phyloP scores from a whole-genome alignment of 2,888 invertebrate species.

The Poecilobothrus nobilitatus region DNA sequence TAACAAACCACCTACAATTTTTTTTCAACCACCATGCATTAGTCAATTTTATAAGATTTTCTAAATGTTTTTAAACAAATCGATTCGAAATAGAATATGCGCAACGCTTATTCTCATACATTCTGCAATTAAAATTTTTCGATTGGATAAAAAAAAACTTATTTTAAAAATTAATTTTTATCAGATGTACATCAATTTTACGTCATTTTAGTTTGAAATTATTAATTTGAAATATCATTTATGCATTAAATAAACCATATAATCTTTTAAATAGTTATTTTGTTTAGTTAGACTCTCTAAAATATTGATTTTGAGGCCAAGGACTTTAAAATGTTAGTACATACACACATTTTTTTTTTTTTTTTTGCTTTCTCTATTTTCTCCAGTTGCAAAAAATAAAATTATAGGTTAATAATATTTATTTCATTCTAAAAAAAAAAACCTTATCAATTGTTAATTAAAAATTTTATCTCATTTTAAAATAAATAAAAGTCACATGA shows the following conservation, averaged over 20 bases:
- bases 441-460: too few species aligned
- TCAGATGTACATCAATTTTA: neutral
- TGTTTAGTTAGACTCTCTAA: neutral
- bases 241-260: too few species aligned
- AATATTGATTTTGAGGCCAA: constrained; percentile 39
- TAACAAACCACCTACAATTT: neutral
- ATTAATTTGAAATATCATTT: too few species aligned
- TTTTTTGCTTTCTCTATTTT: too few species aligned
- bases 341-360: too few species aligned
- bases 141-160: neutral
- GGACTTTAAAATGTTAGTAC: neutral
- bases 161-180: neutral
- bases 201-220: neutral
- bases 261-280: neutral
- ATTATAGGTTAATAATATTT: too few species aligned
- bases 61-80: neutral
- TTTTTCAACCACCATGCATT: neutral
- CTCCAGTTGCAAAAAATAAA: too few species aligned
- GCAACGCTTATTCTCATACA: neutral
- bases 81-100: neutral
- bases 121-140: neutral
- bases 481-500: too few species aligned
- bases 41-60: neutral
- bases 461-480: too few species aligned
- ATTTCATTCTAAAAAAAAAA: too few species aligned